Conservation (phyloP, 2,113 vertebrate species). For the Candoia aspera region DNA sequence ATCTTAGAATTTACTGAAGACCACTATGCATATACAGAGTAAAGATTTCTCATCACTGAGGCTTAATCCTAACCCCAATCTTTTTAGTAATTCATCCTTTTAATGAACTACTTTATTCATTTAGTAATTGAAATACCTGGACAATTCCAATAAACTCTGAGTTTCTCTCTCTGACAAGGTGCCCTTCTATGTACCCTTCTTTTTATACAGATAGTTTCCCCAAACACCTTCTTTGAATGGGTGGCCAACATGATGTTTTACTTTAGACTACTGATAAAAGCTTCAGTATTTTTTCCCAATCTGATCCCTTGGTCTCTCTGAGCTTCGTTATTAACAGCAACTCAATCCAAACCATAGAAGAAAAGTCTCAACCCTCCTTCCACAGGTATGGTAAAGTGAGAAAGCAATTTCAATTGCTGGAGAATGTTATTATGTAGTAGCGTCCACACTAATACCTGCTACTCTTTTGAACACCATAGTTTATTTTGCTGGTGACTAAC, state of each 20-base stretch:
- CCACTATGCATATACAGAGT: background rate
- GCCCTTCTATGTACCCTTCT: background rate
- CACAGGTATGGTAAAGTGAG: background rate
- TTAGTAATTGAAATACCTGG: background rate
- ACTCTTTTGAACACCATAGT: background rate
- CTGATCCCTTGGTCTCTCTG: background rate
- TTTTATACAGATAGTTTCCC: background rate
- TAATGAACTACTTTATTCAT: background rate
- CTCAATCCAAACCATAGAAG: background rate
- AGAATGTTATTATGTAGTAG: background rate
- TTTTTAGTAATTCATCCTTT: background rate
- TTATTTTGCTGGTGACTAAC: background rate
- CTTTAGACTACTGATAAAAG: background rate
- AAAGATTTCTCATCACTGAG: background rate
- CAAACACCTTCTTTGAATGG: background rate
- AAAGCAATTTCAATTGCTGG: background rate
- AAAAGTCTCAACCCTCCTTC: background rate
- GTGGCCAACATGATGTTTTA: background rate
- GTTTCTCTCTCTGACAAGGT: background rate
- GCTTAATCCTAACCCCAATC: background rate
- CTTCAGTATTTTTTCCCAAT: background rate
- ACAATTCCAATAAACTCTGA: background rate
- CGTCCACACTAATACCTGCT: background rate
- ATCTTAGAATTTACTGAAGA: background rate
- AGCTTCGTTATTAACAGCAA: background rate